Base-by-base conservation (phyloP, 2,888 invertebrate species). In the Andrena flavipes region DNA sequence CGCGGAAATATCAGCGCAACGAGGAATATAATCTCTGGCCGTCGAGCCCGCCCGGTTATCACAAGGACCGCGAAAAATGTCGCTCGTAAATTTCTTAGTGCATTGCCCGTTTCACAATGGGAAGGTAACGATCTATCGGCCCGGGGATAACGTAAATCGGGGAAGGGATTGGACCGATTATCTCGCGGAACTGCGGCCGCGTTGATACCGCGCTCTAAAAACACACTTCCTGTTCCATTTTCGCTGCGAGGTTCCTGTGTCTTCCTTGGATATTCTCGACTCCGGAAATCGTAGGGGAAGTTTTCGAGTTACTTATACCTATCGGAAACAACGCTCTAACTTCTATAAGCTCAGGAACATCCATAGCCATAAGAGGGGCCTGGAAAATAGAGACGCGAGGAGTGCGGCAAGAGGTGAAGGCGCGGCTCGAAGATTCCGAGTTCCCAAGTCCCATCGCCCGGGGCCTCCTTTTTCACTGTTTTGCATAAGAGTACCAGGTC, bases 11-110 rank as follows among this genome's bases (percentile, higher is more conserved):
- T 85, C 82, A 78, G 51, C 84, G 70, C 29, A 42, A 42, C 51
- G 70, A 30, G 83, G 85, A 74, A 84, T 78, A 86, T 82, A 82
- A 78, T 84, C 84, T 79, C 62, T 48, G 59, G 26, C 59, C n/a
- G 51, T 63, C 26, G n/a, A 13, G 73, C 6, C 69, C 23, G 68
- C 6, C 48, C 48, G 63, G 68, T 72, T 80, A 78, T 78, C 79
- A 78, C 42, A 67, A 7, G 64, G 70, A 48, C 30, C 56, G 54
- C 48, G 72, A 72, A 79, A 72, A 78, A 80, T 72, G 79, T 80
- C 79, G 65, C 80, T 80, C 72, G 65, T 71, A 80, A 80, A 80
- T 77, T 65, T 65, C 51, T n/a, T 8, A 30, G 60, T 8, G 64
- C 74, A 35, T 59, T 70, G 23, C 80, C 42, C 10, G 49, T 8